phyloP scores from a whole-genome alignment of 1,140 invertebrate species.

The Amphibalanus amphitrite region DNA sequence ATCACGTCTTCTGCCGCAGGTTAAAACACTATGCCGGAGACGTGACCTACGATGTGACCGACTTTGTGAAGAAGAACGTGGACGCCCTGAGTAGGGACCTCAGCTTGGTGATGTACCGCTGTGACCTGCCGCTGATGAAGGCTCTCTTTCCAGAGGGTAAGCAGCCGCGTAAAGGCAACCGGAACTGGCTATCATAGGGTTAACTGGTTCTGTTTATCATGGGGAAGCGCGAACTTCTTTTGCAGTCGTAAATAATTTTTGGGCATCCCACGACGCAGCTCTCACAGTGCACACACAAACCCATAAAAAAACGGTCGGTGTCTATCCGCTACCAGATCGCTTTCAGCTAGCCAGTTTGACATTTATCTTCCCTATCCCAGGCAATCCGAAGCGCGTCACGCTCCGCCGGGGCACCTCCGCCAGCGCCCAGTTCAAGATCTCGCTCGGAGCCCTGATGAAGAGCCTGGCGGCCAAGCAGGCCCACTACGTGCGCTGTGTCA shows the following conservation, averaged over 20 bases:
- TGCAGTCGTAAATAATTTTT: no score
- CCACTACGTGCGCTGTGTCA: no score
- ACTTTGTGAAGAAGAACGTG: slow-evolving; percentile 42
- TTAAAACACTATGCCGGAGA: slow-evolving; percentile 46
- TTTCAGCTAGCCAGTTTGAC: no score
- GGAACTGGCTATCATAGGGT: no score
- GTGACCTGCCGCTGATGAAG: slow-evolving; percentile 44
- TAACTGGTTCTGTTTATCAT: no score
- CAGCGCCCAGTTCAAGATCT: slow-evolving; percentile 30
- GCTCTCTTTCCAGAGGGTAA: slow-evolving; percentile 54
- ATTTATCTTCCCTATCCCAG: slow-evolving; percentile 19
- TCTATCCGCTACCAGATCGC: no score
- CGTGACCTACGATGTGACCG: slow-evolving; percentile 39
- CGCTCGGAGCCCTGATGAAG: slow-evolving; percentile 29
- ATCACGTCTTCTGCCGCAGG: slow-evolving; percentile 27
- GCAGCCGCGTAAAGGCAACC: no score
- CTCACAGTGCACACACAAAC: no score
- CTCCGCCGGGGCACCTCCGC: slow-evolving; percentile 29
- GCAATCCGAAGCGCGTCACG: slow-evolving; percentile 28
- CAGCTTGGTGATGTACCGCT: slow-evolving; percentile 43
- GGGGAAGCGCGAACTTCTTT: no score
- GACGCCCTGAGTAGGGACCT: slow-evolving; percentile 38
- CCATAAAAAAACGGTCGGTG: no score
- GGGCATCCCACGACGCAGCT: no score
- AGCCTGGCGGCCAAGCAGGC: slow-evolving; percentile 28